A percentile compares a stretch with the other conserved stretches of the same genome.
Conservation (phyloP, 2,797 vertebrate species). For the Numenius phaeopus region DNA sequence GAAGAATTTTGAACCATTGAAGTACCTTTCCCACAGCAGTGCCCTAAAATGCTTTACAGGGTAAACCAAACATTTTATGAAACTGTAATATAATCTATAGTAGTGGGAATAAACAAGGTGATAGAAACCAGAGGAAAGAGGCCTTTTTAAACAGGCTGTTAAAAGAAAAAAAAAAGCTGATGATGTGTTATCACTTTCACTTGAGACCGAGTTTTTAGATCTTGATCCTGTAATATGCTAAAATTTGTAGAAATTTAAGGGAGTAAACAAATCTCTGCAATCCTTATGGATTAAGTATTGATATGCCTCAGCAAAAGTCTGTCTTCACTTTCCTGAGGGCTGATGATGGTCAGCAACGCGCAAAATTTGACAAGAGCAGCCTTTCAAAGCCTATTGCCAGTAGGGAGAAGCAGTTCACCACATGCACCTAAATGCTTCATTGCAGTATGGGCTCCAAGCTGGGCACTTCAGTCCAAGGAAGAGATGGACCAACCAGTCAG, state of each 20-base stretch:
- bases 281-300: not conserved
- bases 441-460: not conserved
- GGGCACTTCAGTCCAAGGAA: not conserved
- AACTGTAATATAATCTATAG: not conserved
- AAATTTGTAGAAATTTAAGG: not conserved
- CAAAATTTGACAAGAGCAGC: not conserved
- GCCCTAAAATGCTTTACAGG: not conserved
- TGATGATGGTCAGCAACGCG: not conserved
- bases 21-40: not conserved
- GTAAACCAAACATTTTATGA: not conserved
- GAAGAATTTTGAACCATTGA: not conserved
- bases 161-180: not conserved
- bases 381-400: not conserved
- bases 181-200: not conserved
- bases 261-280: not conserved
- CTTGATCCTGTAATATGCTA: not conserved
- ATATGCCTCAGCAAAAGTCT: not conserved
- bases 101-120: not conserved
- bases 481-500: not conserved
- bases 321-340: not conserved
- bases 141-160: not conserved
- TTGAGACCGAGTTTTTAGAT: not conserved
- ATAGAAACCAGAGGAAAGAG: not conserved
- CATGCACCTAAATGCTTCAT: not conserved
- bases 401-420: not conserved